Percentiles rank a stretch among this genome's conserved stretches.
Evolutionary conservation across 2,113 vertebrate species (phyloP).

Genomic region (Nipponia nippon): DNA sequence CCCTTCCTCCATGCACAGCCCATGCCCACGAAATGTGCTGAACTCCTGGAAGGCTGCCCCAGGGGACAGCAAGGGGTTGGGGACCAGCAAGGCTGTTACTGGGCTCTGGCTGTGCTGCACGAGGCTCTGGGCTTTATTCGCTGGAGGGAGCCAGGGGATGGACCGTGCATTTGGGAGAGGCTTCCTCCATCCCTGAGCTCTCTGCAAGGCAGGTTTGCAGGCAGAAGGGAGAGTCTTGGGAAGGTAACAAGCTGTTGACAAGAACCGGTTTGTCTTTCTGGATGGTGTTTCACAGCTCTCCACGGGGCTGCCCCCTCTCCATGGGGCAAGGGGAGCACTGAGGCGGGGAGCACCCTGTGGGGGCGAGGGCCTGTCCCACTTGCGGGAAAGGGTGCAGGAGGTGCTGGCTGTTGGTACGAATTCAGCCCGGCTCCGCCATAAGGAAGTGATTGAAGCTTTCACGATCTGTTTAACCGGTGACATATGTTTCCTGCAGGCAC

Average conservation of each 20-base stretch:
- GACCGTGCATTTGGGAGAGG: fast-evolving
- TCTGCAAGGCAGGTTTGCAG: background rate
- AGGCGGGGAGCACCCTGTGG: background rate
- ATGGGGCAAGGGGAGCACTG: background rate
- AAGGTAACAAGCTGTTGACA: background rate
- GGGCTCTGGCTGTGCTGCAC: background rate
- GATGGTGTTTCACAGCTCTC: background rate
- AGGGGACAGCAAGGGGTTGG: background rate
- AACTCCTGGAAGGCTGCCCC: background rate
- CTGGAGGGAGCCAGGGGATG: background rate
- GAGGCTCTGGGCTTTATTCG: background rate
- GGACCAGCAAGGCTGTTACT: background rate
- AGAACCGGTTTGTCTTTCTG: background rate
- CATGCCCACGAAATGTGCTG: fast-evolving
- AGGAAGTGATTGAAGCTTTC: constrained; percentile 70
- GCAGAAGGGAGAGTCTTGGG: background rate
- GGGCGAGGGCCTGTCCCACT: fast-evolving
- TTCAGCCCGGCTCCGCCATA: constrained; percentile 4
- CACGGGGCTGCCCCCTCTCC: background rate
- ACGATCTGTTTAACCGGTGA: constrained; percentile 66
- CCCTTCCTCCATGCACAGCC: background rate
- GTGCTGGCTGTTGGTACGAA: background rate
- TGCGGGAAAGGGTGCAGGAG: background rate
- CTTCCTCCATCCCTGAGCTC: background rate
- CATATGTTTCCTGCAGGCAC: constrained; percentile 67